Conservation (phyloP, 2,113 vertebrate genomes). For the Halcyon malimbica region DNA sequence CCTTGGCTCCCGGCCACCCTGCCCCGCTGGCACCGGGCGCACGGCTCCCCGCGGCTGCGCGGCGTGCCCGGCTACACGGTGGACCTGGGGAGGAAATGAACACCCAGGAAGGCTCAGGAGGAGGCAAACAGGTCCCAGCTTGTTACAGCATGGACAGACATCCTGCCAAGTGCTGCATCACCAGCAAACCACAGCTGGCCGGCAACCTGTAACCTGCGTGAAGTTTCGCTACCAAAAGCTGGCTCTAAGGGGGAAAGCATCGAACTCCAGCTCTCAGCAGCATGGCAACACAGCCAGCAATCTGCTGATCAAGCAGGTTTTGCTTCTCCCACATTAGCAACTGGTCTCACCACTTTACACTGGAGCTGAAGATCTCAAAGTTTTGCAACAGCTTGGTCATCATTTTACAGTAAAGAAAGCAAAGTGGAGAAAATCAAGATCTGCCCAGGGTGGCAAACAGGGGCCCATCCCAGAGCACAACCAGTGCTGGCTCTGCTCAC, state of each 20-base stretch:
- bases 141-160: background rate
- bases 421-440: background rate
- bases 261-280: background rate
- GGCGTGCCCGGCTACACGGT: accelerated
- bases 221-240: background rate
- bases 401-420: background rate
- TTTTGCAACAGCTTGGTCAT: background rate
- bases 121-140: background rate
- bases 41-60: background rate
- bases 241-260: background rate
- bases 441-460: background rate
- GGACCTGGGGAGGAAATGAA: background rate
- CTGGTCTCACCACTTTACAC: background rate
- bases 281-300: background rate
- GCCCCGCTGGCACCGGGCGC: background rate
- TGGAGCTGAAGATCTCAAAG: background rate
- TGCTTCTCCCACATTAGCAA: background rate
- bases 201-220: background rate
- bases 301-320: background rate
- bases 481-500: background rate
- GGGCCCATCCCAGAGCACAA: background rate
- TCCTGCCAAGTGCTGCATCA: background rate
- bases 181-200: background rate
- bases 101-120: background rate
- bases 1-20: background rate